phyloP scores from a whole-genome alignment of 2,797 vertebrate genomes.

The Alfaro cultratus region DNA sequence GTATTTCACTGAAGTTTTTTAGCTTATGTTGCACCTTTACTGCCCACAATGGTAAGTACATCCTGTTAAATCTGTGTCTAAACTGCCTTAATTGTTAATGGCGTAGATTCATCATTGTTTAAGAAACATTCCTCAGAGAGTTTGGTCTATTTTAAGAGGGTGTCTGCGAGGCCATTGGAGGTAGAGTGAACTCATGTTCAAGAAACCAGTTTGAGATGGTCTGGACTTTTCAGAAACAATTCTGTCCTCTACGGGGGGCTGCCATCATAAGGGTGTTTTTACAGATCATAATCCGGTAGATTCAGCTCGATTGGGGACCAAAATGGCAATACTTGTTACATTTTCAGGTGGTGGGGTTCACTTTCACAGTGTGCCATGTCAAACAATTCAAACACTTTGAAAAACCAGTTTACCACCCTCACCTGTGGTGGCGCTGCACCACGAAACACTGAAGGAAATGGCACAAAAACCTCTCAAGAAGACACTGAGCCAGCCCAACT shows the following conservation, averaged over 20 bases:
- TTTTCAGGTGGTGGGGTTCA: too few relatives aligned
- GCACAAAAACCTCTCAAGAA: too few relatives aligned
- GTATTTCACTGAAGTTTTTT: not conserved
- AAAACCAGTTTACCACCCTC: too few relatives aligned
- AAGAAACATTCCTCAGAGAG: not conserved
- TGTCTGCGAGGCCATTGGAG: not conserved
- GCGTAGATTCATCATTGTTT: not conserved
- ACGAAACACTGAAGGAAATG: too few relatives aligned
- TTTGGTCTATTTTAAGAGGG: not conserved
- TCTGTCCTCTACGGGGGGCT: not conserved
- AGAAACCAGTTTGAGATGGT: not conserved
- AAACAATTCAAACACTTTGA: too few relatives aligned
- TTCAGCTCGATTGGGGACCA: too few relatives aligned
- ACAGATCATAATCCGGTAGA: too few relatives aligned
- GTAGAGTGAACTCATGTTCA: not conserved
- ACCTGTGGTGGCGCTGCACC: too few relatives aligned
- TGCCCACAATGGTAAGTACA: not conserved
- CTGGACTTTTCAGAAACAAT: not conserved
- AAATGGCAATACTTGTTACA: too few relatives aligned
- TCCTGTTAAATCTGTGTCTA: not conserved
- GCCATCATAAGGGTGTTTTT: not conserved
- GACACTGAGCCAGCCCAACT: too few relatives aligned
- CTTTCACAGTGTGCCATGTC: too few relatives aligned
- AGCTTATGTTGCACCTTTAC: not conserved
- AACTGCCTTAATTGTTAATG: not conserved